Evolutionary conservation across 2,797 vertebrate genomes (phyloP).

Genomic region (Avahi laniger): DNA sequence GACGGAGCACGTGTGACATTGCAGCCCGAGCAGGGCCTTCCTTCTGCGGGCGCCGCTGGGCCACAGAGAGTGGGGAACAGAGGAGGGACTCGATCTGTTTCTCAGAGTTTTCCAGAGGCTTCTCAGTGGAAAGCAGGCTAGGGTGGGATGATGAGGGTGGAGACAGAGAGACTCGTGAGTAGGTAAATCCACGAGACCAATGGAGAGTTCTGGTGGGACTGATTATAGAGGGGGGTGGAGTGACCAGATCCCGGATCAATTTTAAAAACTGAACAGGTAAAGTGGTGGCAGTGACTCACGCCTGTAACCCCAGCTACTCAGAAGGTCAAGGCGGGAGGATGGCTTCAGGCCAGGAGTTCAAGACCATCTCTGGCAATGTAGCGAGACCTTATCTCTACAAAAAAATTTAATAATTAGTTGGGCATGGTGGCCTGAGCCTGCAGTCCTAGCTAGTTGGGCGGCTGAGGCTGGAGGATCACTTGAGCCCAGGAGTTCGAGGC

Average conservation of each 20-base stretch:
- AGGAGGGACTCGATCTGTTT: background rate
- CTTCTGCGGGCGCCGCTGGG: background rate
- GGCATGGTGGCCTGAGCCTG: no score
- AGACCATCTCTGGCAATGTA: background rate
- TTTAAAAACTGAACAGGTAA: background rate
- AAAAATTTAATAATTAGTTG: no score
- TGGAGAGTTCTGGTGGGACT: background rate
- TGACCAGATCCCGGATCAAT: background rate
- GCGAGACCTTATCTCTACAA: no score
- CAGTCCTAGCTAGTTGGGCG: no score
- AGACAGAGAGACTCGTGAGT: background rate
- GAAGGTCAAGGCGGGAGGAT: background rate
- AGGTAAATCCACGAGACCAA: background rate
- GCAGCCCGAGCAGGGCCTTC: background rate
- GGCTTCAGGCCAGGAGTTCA: background rate
- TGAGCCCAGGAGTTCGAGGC: no score
- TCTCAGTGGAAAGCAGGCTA: background rate
- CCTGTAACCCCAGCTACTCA: background rate
- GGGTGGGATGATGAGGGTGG: no score
- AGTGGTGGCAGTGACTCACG: background rate
- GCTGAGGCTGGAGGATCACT: no score
- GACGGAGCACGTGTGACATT: background rate
- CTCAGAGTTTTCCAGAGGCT: background rate
- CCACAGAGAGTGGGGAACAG: background rate
- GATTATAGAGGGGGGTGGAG: background rate